Conservation (phyloP, 1,140 invertebrate genomes). For the Drusus annulatus region DNA sequence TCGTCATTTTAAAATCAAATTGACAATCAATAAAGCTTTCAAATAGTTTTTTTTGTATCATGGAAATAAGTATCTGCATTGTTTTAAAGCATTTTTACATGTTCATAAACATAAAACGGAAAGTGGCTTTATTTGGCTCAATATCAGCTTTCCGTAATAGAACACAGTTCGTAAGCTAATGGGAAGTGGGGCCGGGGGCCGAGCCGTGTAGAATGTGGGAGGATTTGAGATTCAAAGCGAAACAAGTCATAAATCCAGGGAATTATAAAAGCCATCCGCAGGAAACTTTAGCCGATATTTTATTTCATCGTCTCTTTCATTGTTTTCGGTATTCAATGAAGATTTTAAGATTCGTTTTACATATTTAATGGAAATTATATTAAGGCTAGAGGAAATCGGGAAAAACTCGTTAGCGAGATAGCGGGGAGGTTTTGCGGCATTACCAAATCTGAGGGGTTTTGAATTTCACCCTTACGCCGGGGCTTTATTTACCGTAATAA, state of each 20-base stretch:
- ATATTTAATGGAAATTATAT: constrained; percentile 35
- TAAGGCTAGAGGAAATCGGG: constrained; percentile 8
- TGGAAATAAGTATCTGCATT: too few relatives aligned
- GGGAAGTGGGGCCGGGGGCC: too few relatives aligned
- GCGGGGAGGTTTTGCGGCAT: constrained; percentile 11
- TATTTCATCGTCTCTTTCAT: constrained; percentile 24
- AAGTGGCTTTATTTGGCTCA: too few relatives aligned
- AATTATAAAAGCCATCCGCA: constrained; percentile 24
- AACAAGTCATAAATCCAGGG: constrained; percentile 23
- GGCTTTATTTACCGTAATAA: constrained; percentile 25
- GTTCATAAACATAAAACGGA: too few relatives aligned
- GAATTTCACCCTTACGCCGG: not conserved
- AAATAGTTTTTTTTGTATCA: too few relatives aligned
- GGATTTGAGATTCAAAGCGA: constrained; percentile 12
- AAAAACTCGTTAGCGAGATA: constrained; percentile 28
- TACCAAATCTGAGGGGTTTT: constrained; percentile 1
- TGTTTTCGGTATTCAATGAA: constrained; percentile 18
- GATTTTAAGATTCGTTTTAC: constrained; percentile 26
- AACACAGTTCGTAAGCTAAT: too few relatives aligned
- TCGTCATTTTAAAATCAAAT: too few relatives aligned
- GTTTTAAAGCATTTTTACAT: too few relatives aligned
- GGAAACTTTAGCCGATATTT: constrained; percentile 10
- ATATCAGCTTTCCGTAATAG: too few relatives aligned
- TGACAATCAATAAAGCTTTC: too few relatives aligned
- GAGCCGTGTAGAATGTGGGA: too few relatives aligned